phyloP scores from a whole-genome alignment of 2,888 invertebrate genomes.

The Tenthredo scrophulariae region DNA sequence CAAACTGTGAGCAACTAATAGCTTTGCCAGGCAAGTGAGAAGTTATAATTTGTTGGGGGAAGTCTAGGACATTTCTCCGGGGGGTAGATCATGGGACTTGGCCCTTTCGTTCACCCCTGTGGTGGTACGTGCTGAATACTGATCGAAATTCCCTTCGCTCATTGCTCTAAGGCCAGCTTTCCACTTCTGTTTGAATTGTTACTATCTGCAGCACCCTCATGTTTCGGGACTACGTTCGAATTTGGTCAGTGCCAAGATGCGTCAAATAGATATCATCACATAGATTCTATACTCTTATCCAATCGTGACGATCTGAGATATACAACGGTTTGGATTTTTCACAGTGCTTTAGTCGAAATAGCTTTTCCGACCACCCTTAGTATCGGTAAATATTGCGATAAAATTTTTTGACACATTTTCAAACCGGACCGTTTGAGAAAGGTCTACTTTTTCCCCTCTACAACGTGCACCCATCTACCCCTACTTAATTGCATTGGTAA shows the following conservation, averaged over 20 bases:
- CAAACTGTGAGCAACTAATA: slow-evolving; percentile 57
- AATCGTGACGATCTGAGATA: neutral
- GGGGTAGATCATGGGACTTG: slow-evolving; percentile 31
- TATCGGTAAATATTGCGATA: neutral
- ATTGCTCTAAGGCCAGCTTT: slow-evolving; percentile 19
- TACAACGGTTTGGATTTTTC: neutral
- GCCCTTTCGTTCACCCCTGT: neutral
- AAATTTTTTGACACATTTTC: neutral
- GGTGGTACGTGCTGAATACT: slow-evolving; percentile 18
- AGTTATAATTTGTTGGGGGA: slow-evolving; percentile 56
- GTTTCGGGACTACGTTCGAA: neutral
- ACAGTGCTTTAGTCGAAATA: neutral
- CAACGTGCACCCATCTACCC: neutral
- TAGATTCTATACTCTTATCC: neutral
- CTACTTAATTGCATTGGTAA: neutral
- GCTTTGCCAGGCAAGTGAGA: slow-evolving; percentile 53
- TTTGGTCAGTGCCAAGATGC: neutral
- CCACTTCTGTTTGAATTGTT: slow-evolving; percentile 28
- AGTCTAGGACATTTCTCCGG: slow-evolving; percentile 23
- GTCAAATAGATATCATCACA: neutral
- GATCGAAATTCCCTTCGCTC: slow-evolving; percentile 26
- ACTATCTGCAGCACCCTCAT: neutral
- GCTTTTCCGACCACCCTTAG: neutral
- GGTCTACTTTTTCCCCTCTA: neutral
- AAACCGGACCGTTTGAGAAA: neutral